Conservation (phyloP, 1,140 invertebrate species). For the Sitophilus oryzae region DNA sequence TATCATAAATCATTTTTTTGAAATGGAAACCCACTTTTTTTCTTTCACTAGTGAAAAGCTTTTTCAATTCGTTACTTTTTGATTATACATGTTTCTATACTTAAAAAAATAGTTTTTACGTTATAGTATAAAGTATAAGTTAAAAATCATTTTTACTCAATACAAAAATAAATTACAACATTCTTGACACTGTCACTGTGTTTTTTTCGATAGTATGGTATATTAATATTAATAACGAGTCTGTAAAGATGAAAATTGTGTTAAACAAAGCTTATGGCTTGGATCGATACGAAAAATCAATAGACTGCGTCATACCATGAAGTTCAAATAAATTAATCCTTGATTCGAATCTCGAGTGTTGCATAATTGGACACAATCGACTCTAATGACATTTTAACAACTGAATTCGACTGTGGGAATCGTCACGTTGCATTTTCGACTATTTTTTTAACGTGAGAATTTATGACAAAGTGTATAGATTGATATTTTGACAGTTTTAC, state of each 20-base stretch:
- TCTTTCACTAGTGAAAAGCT: no score
- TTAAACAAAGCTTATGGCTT: not conserved
- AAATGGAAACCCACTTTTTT: no score
- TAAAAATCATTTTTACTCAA: not conserved
- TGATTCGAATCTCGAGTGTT: not conserved
- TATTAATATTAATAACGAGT: no score
- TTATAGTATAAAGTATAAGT: not conserved
- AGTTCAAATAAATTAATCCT: not conserved
- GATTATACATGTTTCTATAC: no score
- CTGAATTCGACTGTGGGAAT: not conserved
- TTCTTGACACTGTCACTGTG: not conserved
- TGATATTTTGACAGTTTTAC: no score
- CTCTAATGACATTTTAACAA: not conserved
- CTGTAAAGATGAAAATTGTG: not conserved
- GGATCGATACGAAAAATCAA: not conserved
- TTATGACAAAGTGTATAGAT: no score
- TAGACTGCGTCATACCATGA: not conserved
- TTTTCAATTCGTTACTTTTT: no score
- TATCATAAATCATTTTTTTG: no score
- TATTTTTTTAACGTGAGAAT: no score
- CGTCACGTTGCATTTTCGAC: not conserved
- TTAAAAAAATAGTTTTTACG: no score
- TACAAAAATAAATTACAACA: not conserved
- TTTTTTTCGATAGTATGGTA: no score
- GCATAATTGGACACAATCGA: not conserved